These are phyloP conservation scores for Oxytorus armatus DNA, from an alignment of 2,888 invertebrate species.

Conservation along the genomic window DNA sequence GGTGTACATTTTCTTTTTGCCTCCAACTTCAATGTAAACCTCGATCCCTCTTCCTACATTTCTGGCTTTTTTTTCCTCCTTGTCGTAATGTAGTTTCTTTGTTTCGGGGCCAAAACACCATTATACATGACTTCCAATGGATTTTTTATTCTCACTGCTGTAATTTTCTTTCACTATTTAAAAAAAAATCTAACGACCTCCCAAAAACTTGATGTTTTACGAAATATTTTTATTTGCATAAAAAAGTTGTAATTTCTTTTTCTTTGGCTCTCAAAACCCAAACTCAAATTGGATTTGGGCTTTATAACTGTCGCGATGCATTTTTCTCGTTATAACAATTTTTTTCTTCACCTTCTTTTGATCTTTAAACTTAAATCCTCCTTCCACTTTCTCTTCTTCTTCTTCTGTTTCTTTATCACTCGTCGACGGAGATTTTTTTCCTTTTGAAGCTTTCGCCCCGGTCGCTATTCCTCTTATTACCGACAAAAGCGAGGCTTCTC, in stretches of 20 bases:
- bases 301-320: neutral
- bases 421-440: neutral
- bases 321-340: too few relatives aligned
- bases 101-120: neutral
- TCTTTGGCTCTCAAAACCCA: too few relatives aligned
- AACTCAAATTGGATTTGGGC: too few relatives aligned
- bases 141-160: neutral
- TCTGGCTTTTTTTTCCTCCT: neutral
- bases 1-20: neutral
- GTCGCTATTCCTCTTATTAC: conserved; percentile 15
- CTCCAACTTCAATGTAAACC: neutral
- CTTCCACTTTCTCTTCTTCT: neutral
- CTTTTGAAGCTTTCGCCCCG: conserved; percentile 11
- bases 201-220: neutral
- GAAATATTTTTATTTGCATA: too few relatives aligned
- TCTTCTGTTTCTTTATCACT: neutral
- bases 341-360: conserved; percentile 2
- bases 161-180: too few relatives aligned
- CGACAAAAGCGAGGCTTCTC: neutral
- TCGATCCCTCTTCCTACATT: neutral
- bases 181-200: too few relatives aligned
- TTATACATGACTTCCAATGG: neutral
- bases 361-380: neutral
- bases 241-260: too few relatives aligned
- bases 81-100: neutral